Base-by-base conservation (phyloP, 2,888 invertebrate species). In the Tortrix viridana region DNA sequence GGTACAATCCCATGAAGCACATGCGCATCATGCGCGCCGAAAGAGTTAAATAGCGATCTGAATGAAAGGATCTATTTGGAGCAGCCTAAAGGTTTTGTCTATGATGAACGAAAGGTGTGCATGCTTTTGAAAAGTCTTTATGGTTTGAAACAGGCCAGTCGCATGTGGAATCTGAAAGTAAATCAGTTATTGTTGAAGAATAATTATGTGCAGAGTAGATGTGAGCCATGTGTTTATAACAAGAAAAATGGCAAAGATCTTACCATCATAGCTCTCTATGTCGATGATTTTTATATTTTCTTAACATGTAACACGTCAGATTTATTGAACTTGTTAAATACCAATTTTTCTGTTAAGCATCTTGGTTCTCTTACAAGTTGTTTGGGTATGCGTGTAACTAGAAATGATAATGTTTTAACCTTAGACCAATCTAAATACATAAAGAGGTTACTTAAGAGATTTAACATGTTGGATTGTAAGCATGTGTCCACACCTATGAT, bases 111-210 rank as follows among this genome's bases (percentile, higher is more conserved):
- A 26, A 26, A 26, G 26, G 26, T 26, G 26, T 26, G 60, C 58
- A 5, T 54, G 50, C 46, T 58, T 2, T 38, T 22, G 37, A 59
- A 66, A 46, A 41, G 43, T 26, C 22, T 57, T n/a, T 72, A 72
- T 65, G 71, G 70, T 0, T 26, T 73, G n/a, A 71, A 73, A 65
- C 72, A 72, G 32, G 62, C 69, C 3, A 66, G 67, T 60, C 48
- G 68, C 26, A 52, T 66, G 48, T 73, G 73, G 71, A 69, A 72
- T 54, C 7, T 26, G 37, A 71, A 60, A 47, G 57, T 69, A 14
- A n/a, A 68, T 47, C 22, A 67, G 9, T 44, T 67, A n/a, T 60
- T 70, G n/a, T 19, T 37, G 37, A 48, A 52, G 9, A 64, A 64
- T 62, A 63, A 58, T 9, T 65, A 49, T 47, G 4, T n/a, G 2